Conservation (phyloP, 2,888 invertebrate species). For the Cosmorhoe ocellata region DNA sequence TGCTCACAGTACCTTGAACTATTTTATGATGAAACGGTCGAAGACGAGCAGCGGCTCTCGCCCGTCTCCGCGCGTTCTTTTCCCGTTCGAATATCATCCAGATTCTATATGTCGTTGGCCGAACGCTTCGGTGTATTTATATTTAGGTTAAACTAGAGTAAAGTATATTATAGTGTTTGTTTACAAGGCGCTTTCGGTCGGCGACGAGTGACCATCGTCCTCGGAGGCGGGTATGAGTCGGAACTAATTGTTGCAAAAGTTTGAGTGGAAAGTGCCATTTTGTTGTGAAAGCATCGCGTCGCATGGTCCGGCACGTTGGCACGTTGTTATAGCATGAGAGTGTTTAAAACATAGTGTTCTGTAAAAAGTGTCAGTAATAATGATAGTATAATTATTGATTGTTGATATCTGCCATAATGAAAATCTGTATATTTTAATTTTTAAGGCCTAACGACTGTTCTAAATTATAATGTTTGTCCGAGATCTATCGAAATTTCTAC, state of each 20-base stretch:
- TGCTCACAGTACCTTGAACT: constrained; percentile 37
- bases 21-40: constrained; percentile 29
- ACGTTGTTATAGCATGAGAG: constrained; percentile 60
- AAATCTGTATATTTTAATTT: constrained; percentile 75
- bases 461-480: constrained; percentile 70
- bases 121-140: constrained; percentile 50
- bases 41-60: constrained; percentile 30
- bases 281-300: constrained; percentile 37
- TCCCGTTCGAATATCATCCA: constrained; percentile 42
- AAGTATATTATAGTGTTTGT: constrained; percentile 44
- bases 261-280: constrained; percentile 64
- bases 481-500: constrained; percentile 54
- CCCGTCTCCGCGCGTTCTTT: constrained; percentile 41
- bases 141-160: constrained; percentile 56
- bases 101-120: constrained; percentile 40
- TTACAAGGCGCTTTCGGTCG: constrained; percentile 42
- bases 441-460: constrained; percentile 80
- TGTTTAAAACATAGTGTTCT: constrained; percentile 63
- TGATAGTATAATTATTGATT: constrained; percentile 70
- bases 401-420: constrained; percentile 82
- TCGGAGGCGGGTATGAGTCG: constrained; percentile 30
- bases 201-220: constrained; percentile 29
- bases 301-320: constrained; percentile 41
- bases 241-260: constrained; percentile 10
- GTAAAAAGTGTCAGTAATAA: constrained; percentile 73